Evolutionary conservation across 2,888 invertebrate genomes (phyloP).

Genomic region (Neoitamus cyanurus): DNA sequence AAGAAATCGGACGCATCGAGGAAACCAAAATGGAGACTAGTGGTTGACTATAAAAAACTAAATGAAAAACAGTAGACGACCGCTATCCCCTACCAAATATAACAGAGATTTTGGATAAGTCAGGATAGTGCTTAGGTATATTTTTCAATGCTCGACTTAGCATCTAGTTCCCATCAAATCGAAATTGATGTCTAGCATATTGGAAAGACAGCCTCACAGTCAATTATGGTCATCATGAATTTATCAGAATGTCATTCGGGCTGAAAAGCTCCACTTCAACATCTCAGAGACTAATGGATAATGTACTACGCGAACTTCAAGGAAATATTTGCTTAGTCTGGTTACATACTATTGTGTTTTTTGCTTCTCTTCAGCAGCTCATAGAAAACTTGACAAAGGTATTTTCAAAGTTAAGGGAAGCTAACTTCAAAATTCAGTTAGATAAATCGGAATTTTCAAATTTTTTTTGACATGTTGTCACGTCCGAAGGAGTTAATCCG

Average conservation of each 20-base stretch:
- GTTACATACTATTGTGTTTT: too few species aligned
- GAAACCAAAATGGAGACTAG: conserved; percentile 53
- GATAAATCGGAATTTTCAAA: neutral
- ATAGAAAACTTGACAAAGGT: too few species aligned
- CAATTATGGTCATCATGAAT: conserved; percentile 34
- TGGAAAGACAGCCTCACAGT: conserved; percentile 51
- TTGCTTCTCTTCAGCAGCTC: too few species aligned
- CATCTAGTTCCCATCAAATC: conserved; percentile 60
- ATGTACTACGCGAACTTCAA: conserved; percentile 37
- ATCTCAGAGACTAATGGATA: conserved; percentile 33
- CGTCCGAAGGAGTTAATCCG: neutral
- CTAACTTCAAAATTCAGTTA: neutral
- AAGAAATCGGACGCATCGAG: conserved; percentile 47
- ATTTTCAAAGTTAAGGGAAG: neutral
- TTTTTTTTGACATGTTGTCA: neutral
- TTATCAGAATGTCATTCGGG: conserved; percentile 16
- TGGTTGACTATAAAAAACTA: conserved; percentile 54
- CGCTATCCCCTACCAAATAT: conserved; percentile 56
- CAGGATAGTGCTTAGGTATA: conserved; percentile 57
- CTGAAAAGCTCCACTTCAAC: neutral
- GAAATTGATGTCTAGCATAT: conserved; percentile 55
- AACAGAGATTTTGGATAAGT: conserved; percentile 57
- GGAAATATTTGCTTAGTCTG: neutral
- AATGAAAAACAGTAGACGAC: conserved; percentile 55
- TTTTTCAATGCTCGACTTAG: conserved; percentile 58